These are phyloP conservation scores for Orthosia gracilis DNA, from an alignment of 2,888 invertebrate genomes.

Conservation along the genomic window DNA sequence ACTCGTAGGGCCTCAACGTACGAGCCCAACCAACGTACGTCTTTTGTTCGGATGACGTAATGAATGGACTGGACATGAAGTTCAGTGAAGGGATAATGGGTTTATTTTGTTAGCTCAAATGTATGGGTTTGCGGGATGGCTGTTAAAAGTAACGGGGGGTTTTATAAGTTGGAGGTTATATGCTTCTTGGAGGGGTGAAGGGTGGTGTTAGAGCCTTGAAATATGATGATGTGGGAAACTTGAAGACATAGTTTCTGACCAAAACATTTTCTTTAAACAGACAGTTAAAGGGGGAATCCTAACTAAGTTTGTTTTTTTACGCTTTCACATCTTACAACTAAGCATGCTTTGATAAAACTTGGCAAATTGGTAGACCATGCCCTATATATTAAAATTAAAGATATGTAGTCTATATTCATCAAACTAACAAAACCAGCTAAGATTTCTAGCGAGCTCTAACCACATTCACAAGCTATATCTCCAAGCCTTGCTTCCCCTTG, in stretches of 20 bases:
- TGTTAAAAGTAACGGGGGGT: slow-evolving; percentile 36
- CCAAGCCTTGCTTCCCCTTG: slow-evolving; percentile 37
- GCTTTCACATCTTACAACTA: too few relatives aligned
- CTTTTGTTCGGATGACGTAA: slow-evolving; percentile 70
- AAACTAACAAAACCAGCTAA: background rate
- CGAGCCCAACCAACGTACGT: slow-evolving; percentile 43
- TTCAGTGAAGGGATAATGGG: slow-evolving; percentile 62
- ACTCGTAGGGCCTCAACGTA: slow-evolving; percentile 54
- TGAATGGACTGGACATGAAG: slow-evolving; percentile 69
- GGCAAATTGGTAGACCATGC: too few relatives aligned
- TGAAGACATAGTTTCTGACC: too few relatives aligned
- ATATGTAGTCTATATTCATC: too few relatives aligned
- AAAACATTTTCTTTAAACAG: too few relatives aligned
- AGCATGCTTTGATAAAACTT: too few relatives aligned
- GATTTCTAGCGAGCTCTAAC: slow-evolving; percentile 2
- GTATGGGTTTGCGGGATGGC: slow-evolving; percentile 49
- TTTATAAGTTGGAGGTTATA: background rate
- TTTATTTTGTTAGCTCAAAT: slow-evolving; percentile 69
- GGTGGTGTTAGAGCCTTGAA: background rate
- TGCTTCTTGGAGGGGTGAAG: background rate
- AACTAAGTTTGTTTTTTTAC: too few relatives aligned
- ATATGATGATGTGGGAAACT: too few relatives aligned
- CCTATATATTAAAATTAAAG: too few relatives aligned
- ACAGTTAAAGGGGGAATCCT: too few relatives aligned
- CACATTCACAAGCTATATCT: slow-evolving; percentile 14